Evolutionary conservation across 1,140 invertebrate genomes (phyloP), one percentile per base, ranked within the genome.

Genomic region (Agrypnia vestita): DNA sequence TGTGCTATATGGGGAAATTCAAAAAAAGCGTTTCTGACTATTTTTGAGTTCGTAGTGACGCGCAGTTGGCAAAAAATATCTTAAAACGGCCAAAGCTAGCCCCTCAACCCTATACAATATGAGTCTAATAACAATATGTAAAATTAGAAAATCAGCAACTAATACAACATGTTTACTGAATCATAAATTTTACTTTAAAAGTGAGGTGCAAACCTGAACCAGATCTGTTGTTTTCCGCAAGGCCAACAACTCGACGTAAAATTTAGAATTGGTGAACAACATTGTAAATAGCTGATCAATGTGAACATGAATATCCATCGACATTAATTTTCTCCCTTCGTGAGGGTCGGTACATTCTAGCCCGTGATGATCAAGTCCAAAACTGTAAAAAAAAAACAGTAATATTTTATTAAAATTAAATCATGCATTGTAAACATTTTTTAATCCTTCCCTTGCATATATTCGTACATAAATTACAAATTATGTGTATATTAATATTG

Each of bases 241-340:
- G 55, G 92, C 93, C 85, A 96, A 93, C 87, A 97, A 95, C 85
- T 96, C 95, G 76, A 95, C 87, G 85, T 95, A 95, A 88, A 98
- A 97, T 88, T 96, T 95, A 6, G 96, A 97, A 90, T 95, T 97
- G 35, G 96, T 97, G 90, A 98, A 98, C 10, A 98, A 91, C 84
- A 97, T 91, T n/a, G 96, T 96, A 89, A 98, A 98, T 49, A 98
- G 86, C 82, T 95, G 93, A 89, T 98, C 96, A 80, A 98, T 93
- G 86, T 94, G 93, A 75, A 96, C 92, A 35, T 95, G 93, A 75
- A 95, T 89, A 84, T 95, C 93, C 84, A 94, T 93, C 69, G 93
- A 92, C 80, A 95, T 88, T 67, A 96, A 86, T 86, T 94, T 91
- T 77, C 94, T 92, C 11, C 96, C 96, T 75, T 96, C 93, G 87